Percentiles rank a stretch among this genome's conserved stretches.
These are phyloP conservation scores for Nannobrachium achirus DNA, from an alignment of 2,113 vertebrate genomes.

Conservation along the genomic window DNA sequence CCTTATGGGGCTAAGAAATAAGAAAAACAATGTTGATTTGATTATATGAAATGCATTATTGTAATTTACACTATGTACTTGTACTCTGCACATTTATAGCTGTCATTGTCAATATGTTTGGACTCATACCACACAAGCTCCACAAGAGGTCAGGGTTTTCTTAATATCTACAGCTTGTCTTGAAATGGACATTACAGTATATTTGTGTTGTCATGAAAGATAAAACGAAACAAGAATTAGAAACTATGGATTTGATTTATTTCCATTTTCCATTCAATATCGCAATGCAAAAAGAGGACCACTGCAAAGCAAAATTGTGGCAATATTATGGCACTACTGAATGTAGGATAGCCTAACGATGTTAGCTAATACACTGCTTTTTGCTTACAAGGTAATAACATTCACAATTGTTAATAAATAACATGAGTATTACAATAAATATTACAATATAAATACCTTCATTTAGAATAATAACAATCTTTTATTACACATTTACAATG, in stretches of 20 bases:
- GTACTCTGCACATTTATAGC: too few relatives aligned
- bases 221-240: constrained; percentile 43
- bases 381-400: constrained; percentile 26
- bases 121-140: constrained; percentile 27
- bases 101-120: too few relatives aligned
- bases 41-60: not conserved
- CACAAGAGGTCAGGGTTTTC: constrained; percentile 56
- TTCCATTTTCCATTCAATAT: constrained; percentile 70
- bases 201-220: constrained; percentile 10
- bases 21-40: not conserved
- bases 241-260: constrained; percentile 72
- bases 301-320: constrained; percentile 75
- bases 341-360: constrained; percentile 57
- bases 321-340: constrained; percentile 31
- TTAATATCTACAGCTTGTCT: constrained; percentile 3
- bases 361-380: constrained; percentile 60
- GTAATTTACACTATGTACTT: too few relatives aligned
- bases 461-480: constrained; percentile 80
- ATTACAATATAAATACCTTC: constrained; percentile 80
- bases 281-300: constrained; percentile 72
- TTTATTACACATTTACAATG: constrained; percentile 81
- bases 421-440: constrained; percentile 78
- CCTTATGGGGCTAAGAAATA: too few relatives aligned
- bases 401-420: constrained; percentile 70
- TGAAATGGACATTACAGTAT: not conserved